These are phyloP conservation scores for Chalcis sispes DNA, from an alignment of 2,888 invertebrate genomes.

Conservation along the genomic window DNA sequence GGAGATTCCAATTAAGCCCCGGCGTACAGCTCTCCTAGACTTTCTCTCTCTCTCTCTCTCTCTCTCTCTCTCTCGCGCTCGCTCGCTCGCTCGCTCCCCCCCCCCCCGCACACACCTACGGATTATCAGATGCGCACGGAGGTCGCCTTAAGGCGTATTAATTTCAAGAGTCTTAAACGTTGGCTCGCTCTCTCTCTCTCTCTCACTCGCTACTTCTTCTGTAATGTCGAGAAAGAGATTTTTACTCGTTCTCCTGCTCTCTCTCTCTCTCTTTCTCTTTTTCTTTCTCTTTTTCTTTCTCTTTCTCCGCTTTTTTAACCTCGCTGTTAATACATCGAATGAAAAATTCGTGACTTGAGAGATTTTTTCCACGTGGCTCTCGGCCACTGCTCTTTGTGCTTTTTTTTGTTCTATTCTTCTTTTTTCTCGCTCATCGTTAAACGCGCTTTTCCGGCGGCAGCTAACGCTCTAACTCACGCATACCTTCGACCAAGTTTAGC, in stretches of 20 bases:
- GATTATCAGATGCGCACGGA: conserved; percentile 52
- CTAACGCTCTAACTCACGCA: too few relatives aligned
- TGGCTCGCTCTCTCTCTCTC: not conserved
- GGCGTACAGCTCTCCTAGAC: conserved; percentile 33
- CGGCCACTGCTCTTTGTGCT: not conserved
- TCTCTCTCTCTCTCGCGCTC: conserved; percentile 39
- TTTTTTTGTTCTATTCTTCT: too few relatives aligned
- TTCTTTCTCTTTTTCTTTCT: not conserved
- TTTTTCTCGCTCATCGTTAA: not conserved
- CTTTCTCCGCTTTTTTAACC: too few relatives aligned
- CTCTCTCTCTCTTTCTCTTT: not conserved
- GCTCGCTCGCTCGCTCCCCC: conserved; percentile 38
- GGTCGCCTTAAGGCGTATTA: conserved; percentile 54
- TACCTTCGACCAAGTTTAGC: too few relatives aligned
- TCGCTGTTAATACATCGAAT: conserved; percentile 44
- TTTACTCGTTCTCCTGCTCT: not conserved
- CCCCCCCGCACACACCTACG: conserved; percentile 25
- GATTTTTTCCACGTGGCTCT: not conserved
- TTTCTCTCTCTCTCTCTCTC: conserved; percentile 40
- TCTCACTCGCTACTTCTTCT: not conserved
- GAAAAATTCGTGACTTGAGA: conserved; percentile 42
- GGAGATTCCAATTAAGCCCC: conserved; percentile 56
- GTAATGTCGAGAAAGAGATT: conserved; percentile 17
- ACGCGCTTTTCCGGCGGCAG: not conserved
- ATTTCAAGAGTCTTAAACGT: conserved; percentile 49